These are phyloP conservation scores for Ennomos erosarius DNA, from an alignment of 2,888 invertebrate genomes.

Conservation along the genomic window DNA sequence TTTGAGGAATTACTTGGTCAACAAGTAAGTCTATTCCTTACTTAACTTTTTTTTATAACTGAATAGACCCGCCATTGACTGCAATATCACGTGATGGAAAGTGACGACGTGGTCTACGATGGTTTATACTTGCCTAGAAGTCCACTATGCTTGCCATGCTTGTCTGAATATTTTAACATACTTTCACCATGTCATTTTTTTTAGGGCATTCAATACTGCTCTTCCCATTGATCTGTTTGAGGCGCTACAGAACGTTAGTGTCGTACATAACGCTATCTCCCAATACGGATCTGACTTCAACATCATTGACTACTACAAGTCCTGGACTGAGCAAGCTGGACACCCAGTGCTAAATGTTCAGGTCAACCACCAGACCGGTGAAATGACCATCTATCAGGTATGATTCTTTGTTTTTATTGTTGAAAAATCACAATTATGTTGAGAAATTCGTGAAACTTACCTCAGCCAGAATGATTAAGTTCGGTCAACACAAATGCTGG, in stretches of 20 bases:
- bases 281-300: slow-evolving; percentile 69
- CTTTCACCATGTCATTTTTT: too few relatives aligned
- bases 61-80: too few relatives aligned
- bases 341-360: slow-evolving; percentile 85
- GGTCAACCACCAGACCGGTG: slow-evolving; percentile 72
- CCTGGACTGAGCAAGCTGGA: slow-evolving; percentile 85
- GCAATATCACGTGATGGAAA: too few relatives aligned
- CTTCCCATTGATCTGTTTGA: slow-evolving; percentile 80
- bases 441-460: not conserved
- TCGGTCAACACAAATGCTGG: too few relatives aligned
- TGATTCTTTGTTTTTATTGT: not conserved
- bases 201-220: slow-evolving; percentile 68
- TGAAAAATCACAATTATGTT: too few relatives aligned
- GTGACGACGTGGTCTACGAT: too few relatives aligned
- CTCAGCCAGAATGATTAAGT: too few relatives aligned
- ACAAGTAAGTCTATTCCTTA: slow-evolving; percentile 64
- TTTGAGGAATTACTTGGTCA: slow-evolving; percentile 81
- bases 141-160: too few relatives aligned
- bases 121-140: too few relatives aligned
- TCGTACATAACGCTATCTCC: slow-evolving; percentile 51
- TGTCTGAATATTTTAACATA: too few relatives aligned
- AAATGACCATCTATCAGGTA: slow-evolving; percentile 77
- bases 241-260: slow-evolving; percentile 67
- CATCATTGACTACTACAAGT: slow-evolving; percentile 68
- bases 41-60: slow-evolving; percentile 5